Evolutionary conservation across 2,797 vertebrate species (phyloP).

Genomic region (Lepidocolaptes lacrymiger): DNA sequence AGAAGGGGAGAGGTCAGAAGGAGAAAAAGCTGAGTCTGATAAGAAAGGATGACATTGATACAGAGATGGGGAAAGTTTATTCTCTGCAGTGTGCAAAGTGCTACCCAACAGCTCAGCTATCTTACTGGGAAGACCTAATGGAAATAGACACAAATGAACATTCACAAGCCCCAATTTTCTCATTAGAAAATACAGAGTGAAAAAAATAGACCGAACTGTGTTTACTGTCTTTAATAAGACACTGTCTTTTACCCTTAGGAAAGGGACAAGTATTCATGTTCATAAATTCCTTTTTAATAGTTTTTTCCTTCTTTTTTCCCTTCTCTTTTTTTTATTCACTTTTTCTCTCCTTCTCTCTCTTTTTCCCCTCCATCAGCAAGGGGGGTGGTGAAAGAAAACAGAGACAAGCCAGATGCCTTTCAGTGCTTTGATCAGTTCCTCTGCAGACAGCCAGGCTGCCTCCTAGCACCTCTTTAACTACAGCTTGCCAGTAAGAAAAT

Average conservation of each 20-base stretch:
- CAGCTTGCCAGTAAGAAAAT: conserved; percentile 83
- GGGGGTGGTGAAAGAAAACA: conserved; percentile 81
- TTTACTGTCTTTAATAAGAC: conserved; percentile 64
- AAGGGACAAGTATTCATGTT: conserved; percentile 80
- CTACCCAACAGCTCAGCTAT: not conserved
- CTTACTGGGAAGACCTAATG: conserved; percentile 29
- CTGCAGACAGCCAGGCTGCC: conserved; percentile 86
- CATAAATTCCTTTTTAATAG: conserved; percentile 81
- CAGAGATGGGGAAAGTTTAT: conserved; percentile 6
- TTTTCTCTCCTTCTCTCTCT: conserved; percentile 38
- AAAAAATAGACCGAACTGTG: conserved; percentile 3
- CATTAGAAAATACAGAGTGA: conserved; percentile 45
- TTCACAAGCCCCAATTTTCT: conserved; percentile 53
- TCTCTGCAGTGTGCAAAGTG: conserved; percentile 25
- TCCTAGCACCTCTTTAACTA: conserved; percentile 83
- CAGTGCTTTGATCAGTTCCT: conserved; percentile 83
- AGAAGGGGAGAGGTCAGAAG: not conserved
- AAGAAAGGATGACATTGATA: not conserved
- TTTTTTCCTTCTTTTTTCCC: conserved; percentile 25
- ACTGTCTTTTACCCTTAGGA: conserved; percentile 73
- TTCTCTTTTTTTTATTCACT: not conserved
- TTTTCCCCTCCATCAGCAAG: conserved; percentile 65
- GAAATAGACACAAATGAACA: conserved; percentile 48
- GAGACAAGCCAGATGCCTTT: conserved; percentile 86
- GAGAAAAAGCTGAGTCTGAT: not conserved